Percentiles rank a stretch among this genome's conserved stretches.
Conservation (phyloP, 2,888 invertebrate species). For the Nephrotoma appendiculata region DNA sequence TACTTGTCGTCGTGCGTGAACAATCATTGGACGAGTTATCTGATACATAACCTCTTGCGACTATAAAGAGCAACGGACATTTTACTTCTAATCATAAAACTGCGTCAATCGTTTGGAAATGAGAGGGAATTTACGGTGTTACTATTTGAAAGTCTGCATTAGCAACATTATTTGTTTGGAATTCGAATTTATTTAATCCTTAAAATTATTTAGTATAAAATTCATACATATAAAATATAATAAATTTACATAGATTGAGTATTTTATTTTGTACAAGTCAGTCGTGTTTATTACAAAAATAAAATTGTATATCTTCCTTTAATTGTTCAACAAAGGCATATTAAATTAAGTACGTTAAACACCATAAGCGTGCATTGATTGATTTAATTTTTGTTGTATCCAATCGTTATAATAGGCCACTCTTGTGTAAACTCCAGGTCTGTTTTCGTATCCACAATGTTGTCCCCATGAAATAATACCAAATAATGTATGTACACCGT, state of each 20-base stretch:
- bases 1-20: no score
- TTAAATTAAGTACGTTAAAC: background rate
- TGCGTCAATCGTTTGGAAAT: no score
- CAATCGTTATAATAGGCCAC: conserved; percentile 48
- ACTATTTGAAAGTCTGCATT: no score
- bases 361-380: conserved; percentile 16
- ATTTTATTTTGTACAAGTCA: background rate
- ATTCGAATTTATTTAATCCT: background rate
- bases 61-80: no score
- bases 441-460: conserved; percentile 55
- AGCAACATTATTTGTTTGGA: background rate
- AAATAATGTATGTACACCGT: conserved; percentile 46
- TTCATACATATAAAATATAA: background rate
- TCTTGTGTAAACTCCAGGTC: conserved; percentile 60
- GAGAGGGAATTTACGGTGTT: no score
- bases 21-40: no score
- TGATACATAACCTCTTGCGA: no score
- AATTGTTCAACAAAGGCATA: background rate
- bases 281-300: background rate
- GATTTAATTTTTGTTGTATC: conserved; percentile 44
- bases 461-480: conserved; percentile 69
- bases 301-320: background rate
- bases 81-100: no score
- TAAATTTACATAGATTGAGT: background rate
- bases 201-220: background rate